phyloP scores from a whole-genome alignment of 2,888 invertebrate genomes.

The Rhamphomyia laevipes region DNA sequence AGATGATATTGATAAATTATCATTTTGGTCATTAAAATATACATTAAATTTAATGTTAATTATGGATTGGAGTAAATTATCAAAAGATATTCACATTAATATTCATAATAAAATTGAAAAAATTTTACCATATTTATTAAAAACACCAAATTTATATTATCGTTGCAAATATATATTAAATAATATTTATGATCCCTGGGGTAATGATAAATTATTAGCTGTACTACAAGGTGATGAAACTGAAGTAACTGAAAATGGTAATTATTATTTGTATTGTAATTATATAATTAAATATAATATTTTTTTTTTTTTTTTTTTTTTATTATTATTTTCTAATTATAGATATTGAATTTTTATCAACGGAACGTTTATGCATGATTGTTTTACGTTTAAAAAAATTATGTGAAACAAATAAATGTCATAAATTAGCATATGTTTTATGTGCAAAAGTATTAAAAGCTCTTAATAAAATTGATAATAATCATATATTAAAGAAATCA shows the following conservation, averaged over 20 bases:
- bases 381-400: constrained; percentile 47
- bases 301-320: neutral
- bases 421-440: constrained; percentile 48
- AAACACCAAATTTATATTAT: neutral
- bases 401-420: constrained; percentile 45
- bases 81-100: neutral
- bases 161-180: constrained; percentile 9
- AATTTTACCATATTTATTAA: constrained; percentile 2
- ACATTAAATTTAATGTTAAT: constrained; percentile 5
- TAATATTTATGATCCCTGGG: constrained; percentile 10
- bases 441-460: constrained; percentile 40
- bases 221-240: constrained; percentile 6
- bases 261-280: too few relatives aligned
- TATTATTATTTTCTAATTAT: constrained; percentile 6
- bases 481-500: constrained; percentile 21
- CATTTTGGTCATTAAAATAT: constrained; percentile 3
- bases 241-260: constrained; percentile 1
- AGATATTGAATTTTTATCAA: constrained; percentile 44
- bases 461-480: constrained; percentile 20
- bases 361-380: constrained; percentile 46
- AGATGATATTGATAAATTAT: neutral
- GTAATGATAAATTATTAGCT: constrained; percentile 2
- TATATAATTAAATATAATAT: neutral
- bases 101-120: constrained; percentile 5
- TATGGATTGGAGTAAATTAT: constrained; percentile 5